A percentile compares a stretch with the other conserved stretches of the same genome.
Conservation (phyloP, 2,888 invertebrate species). For the Phortica okadai region DNA sequence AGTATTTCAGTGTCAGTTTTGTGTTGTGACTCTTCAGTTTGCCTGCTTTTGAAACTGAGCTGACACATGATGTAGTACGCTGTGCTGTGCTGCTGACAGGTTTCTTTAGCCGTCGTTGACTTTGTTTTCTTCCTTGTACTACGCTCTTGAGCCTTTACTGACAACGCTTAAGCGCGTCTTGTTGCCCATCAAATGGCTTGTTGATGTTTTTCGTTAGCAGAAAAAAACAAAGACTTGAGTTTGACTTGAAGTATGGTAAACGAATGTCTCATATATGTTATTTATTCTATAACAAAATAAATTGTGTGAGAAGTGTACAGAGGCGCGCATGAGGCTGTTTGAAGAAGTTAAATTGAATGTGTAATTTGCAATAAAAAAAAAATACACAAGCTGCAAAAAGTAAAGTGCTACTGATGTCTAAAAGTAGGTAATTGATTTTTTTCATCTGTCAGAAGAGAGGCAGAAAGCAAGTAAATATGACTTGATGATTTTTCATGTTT, state of each 20-base stretch:
- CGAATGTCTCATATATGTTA: too few relatives aligned
- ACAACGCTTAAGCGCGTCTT: too few relatives aligned
- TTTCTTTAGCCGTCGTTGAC: too few relatives aligned
- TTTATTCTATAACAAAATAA: neutral
- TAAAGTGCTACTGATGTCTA: neutral
- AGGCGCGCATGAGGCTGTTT: neutral
- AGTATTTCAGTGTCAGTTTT: too few relatives aligned
- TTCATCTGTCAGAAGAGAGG: neutral
- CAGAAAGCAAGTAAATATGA: neutral
- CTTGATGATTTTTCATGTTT: neutral
- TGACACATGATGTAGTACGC: too few relatives aligned
- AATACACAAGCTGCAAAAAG: neutral
- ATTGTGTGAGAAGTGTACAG: neutral
- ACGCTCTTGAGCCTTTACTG: too few relatives aligned
- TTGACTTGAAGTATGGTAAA: neutral
- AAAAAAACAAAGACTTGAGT: neutral
- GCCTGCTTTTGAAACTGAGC: too few relatives aligned
- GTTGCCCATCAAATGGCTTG: too few relatives aligned
- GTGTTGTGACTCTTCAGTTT: too few relatives aligned
- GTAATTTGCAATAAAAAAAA: neutral
- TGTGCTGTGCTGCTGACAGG: too few relatives aligned
- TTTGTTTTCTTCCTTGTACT: too few relatives aligned
- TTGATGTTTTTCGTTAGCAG: constrained; percentile 1
- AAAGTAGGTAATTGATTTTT: constrained; percentile 16
- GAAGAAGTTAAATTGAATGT: neutral